Conservation (phyloP, 2,113 vertebrate species). For the Hemibagrus wyckioides region DNA sequence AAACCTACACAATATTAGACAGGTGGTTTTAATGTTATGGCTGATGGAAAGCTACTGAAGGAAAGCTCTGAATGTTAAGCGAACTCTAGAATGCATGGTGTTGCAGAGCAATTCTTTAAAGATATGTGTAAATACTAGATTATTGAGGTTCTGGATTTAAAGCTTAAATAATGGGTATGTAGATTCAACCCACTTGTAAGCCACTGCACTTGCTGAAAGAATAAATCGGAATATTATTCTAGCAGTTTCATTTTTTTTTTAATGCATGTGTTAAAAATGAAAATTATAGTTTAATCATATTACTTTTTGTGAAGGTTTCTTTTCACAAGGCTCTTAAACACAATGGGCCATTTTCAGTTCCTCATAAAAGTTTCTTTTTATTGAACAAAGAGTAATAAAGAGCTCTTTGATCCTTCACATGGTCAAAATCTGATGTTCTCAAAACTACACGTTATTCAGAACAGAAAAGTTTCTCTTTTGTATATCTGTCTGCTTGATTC, state of each 20-base stretch:
- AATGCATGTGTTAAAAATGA: slow-evolving; percentile 3
- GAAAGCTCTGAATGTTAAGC: not conserved
- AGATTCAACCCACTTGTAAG: not conserved
- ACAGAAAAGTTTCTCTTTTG: not conserved
- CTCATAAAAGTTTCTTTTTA: not conserved
- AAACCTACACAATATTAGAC: no score
- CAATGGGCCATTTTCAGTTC: slow-evolving; percentile 9
- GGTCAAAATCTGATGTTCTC: no score
- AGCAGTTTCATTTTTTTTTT: not conserved
- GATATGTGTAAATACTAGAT: not conserved
- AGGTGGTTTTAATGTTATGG: no score
- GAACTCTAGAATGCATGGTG: not conserved
- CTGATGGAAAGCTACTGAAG: not conserved
- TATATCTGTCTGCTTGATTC: not conserved
- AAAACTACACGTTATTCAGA: not conserved
- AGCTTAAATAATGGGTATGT: not conserved
- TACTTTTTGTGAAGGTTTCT: not conserved
- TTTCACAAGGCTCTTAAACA: slow-evolving; percentile 5
- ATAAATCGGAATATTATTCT: not conserved
- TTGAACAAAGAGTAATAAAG: not conserved
- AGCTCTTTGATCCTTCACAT: no score
- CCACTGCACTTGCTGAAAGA: not conserved
- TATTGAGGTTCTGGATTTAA: not conserved
- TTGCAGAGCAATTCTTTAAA: not conserved
- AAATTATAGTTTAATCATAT: slow-evolving; percentile 14